Evolutionary conservation across 2,888 invertebrate species (phyloP).

Genomic region (Sarcophaga subvicina): DNA sequence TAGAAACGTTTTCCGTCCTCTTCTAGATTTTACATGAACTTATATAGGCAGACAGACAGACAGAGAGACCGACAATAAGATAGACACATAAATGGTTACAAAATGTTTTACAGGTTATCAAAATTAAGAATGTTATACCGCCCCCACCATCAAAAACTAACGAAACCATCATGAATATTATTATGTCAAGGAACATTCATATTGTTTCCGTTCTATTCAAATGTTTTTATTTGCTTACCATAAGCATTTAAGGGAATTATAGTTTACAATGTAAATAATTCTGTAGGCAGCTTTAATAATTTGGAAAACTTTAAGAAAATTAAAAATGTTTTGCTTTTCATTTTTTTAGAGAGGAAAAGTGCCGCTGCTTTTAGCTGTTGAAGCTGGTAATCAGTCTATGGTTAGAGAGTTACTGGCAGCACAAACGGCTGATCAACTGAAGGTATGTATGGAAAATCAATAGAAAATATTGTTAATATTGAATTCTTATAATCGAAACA

Average conservation of each 20-base stretch:
- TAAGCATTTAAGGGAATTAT: too few relatives aligned
- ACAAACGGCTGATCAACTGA: slow-evolving; percentile 93
- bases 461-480: neutral
- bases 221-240: too few relatives aligned
- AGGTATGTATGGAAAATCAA: slow-evolving; percentile 81
- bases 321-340: slow-evolving; percentile 11
- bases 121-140: neutral
- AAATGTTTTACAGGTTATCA: slow-evolving; percentile 17
- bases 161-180: neutral
- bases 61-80: too few relatives aligned
- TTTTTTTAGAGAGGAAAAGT: slow-evolving; percentile 91
- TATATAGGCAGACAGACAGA: too few relatives aligned
- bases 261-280: too few relatives aligned
- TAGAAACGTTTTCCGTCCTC: too few relatives aligned
- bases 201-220: neutral
- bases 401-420: slow-evolving; percentile 95
- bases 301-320: neutral
- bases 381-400: slow-evolving; percentile 97
- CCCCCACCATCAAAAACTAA: neutral
- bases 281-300: too few relatives aligned
- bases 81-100: slow-evolving; percentile 22
- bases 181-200: neutral
- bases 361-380: slow-evolving; percentile 95
- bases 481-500: neutral
- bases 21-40: too few relatives aligned